Evolutionary conservation across 2,113 vertebrate species (phyloP), one percentile per base, ranked within the genome.

Genomic region (Brachypodius melanocephalos): DNA sequence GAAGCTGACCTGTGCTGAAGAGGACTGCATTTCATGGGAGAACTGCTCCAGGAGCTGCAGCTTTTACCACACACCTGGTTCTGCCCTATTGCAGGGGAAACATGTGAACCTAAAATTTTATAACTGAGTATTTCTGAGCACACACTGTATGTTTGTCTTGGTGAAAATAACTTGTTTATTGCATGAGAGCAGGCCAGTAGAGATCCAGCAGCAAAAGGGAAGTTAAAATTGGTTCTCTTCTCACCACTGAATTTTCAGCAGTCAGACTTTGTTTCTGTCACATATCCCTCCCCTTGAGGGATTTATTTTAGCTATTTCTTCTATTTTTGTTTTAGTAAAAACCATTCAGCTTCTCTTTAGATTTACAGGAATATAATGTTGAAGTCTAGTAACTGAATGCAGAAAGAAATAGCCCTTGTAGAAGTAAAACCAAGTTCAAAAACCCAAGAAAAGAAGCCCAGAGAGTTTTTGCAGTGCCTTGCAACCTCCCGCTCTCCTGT

Each of bases 221-320:
- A 97, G 97, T 98, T 97, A 96, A 98, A 98, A 97, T 98, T 62
- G 98, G 98, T 98, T 98, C 98, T 98, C 98, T 95, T 93, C 40
- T 97, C 97, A 96, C 96, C 96, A 71, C 92, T 84, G 32, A 78
- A 26, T 93, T 96, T 38, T 96, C 93, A 97, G 96, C 97, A 95
- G 97, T 95, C 94, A 96, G 40, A 86, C 52, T 38, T 84, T 90
- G 65, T 72, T 95, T 80, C 42, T 81, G 54, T 57, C 71, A 66
- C 90, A 65, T 46, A 2, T 93, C 92, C 94, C 94, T 96, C 54
- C 84, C 71, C 81, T 90, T 46, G 85, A 91, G 90, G 91, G 95
- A 83, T 69, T 62, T 52, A 19, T 63, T 52, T 40, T 55, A 58
- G 22, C 31, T 57, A 28, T 2, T 73, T 6, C 8, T 20, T 48